Percentiles rank a stretch among this genome's conserved stretches.
These are phyloP conservation scores for Archips crataeganus DNA, from an alignment of 2,888 invertebrate species.

Conservation along the genomic window DNA sequence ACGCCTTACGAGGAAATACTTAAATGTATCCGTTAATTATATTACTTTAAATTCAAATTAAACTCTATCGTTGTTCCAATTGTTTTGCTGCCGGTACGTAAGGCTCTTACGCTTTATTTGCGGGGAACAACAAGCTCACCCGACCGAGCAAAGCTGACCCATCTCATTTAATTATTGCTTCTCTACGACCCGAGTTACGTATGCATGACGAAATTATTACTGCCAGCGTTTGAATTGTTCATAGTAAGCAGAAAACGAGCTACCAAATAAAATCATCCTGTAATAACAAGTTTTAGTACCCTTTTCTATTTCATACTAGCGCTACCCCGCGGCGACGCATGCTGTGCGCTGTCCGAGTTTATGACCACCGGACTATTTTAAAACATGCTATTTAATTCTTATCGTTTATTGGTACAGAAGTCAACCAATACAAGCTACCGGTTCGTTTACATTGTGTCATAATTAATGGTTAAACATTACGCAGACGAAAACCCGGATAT, in stretches of 20 bases:
- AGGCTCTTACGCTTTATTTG: slow-evolving; percentile 66
- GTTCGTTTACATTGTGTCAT: slow-evolving; percentile 13
- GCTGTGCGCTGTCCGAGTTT: slow-evolving; percentile 29
- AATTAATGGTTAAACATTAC: neutral
- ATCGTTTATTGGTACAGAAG: slow-evolving; percentile 26
- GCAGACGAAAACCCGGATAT: neutral
- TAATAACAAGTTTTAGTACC: slow-evolving; percentile 20
- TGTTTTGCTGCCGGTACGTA: slow-evolving; percentile 7
- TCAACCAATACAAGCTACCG: slow-evolving; percentile 17
- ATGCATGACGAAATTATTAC: slow-evolving; percentile 36
- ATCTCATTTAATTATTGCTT: slow-evolving; percentile 47
- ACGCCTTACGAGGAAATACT: neutral
- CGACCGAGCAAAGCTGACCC: slow-evolving; percentile 68
- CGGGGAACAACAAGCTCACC: slow-evolving; percentile 73
- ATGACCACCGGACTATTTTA: slow-evolving; percentile 24
- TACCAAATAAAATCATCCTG: slow-evolving; percentile 11
- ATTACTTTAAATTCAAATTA: neutral
- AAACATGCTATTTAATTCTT: slow-evolving; percentile 29
- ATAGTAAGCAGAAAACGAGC: slow-evolving; percentile 26
- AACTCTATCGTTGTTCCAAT: neutral
- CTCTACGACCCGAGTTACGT: slow-evolving; percentile 32
- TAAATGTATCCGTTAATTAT: neutral
- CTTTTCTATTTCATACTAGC: slow-evolving; percentile 33
- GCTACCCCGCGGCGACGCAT: slow-evolving; percentile 30
- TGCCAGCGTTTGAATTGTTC: slow-evolving; percentile 3